These are phyloP conservation scores for Junonia oenone DNA, from an alignment of 2,888 invertebrate genomes.

Conservation along the genomic window DNA sequence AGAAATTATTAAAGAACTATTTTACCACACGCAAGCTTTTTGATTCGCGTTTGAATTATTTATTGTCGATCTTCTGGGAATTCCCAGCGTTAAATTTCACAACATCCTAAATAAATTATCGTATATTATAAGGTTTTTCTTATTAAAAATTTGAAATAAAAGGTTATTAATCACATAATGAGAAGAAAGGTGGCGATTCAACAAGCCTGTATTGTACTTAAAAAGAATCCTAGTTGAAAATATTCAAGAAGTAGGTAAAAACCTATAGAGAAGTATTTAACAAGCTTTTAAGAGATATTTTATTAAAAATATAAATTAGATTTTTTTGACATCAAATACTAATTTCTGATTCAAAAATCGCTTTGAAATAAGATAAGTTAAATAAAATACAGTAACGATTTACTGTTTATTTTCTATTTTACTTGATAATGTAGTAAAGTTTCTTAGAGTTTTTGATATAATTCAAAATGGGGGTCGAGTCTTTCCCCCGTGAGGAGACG, in stretches of 20 bases:
- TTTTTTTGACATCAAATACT: not conserved
- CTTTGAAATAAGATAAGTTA: not conserved
- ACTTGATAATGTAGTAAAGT: no score
- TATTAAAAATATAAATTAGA: not conserved
- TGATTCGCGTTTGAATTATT: slow-evolving; percentile 28
- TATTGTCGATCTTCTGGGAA: slow-evolving; percentile 13
- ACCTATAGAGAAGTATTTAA: not conserved
- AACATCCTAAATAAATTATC: slow-evolving; percentile 4
- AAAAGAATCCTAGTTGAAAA: no score
- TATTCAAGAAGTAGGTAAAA: not conserved
- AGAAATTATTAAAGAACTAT: slow-evolving; percentile 28
- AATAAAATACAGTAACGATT: not conserved
- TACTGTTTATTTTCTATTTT: not conserved
- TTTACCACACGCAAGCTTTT: slow-evolving; percentile 26
- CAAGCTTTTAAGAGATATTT: not conserved
- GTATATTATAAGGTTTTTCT: not conserved
- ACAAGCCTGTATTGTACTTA: no score
- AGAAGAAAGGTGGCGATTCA: no score
- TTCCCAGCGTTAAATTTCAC: slow-evolving; percentile 4
- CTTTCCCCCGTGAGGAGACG: no score
- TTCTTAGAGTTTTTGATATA: no score
- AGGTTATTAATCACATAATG: no score
- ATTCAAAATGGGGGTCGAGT: no score
- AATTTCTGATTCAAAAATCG: not conserved
- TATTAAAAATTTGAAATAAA: not conserved